Base-by-base conservation (phyloP, 2,797 vertebrate genomes). In the Morus bassanus region DNA sequence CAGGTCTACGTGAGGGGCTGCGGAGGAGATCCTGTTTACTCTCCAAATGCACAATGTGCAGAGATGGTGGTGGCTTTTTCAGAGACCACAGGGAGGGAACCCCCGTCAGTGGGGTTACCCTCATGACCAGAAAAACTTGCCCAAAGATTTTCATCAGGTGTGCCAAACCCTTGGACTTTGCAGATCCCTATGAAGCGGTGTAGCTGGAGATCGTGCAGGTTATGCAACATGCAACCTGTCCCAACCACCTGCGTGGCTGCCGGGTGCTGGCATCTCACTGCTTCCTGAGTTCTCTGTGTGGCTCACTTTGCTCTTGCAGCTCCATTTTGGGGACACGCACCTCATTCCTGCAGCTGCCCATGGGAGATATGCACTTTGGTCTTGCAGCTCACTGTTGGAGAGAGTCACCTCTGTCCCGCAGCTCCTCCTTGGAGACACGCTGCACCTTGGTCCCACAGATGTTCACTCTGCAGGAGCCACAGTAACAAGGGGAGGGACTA, bases 101-200 rank as follows among this genome's bases (percentile, higher is more conserved):
- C 10, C 8, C 21, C 1, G 0, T 72, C 84, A 69, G 9, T 57
- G 75, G 6, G 5, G 19, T 37, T 89, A 41, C 54, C 35, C 60
- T 92, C 68, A 50, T 43, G 33, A 76, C 35, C 78, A 67, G 87
- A 91, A 92, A 80, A 92, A 57, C 56, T 80, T 72, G 45, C 50
- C 74, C 45, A 53, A 30, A 89, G 65, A n/a, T 88, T 86, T 85
- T 74, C 9, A 48, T 81, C 57, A 65, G 4, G 21, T 64, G 10
- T 82, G 37, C 45, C 56, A 43, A 70, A 27, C 46, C 63, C 21
- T 21, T 63, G 45, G 39, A 28, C 56, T 65, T 76, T 35, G 48
- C 57, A 85, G 67, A 59, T 92, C 30, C 21, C 48, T 51, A 25
- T 75, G 81, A 51, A 60, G 64, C 1, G 3, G 45, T 79, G 64